phyloP scores from a whole-genome alignment of 1,140 invertebrate species.

The Anagrus nilaparvatae region DNA sequence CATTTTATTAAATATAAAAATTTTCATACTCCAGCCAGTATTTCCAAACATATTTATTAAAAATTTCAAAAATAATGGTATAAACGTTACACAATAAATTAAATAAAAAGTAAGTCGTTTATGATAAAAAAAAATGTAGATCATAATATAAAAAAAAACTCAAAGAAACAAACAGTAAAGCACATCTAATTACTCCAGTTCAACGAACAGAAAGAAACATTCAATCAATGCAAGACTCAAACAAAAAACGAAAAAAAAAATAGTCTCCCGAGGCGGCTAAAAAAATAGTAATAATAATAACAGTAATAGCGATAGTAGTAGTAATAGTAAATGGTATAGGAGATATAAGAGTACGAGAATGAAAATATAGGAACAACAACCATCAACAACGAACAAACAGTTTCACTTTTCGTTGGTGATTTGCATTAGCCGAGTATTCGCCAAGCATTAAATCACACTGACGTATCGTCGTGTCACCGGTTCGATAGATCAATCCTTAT shows the following conservation, averaged over 20 bases:
- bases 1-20: too few species aligned
- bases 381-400: conserved; percentile 6
- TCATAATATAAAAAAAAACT: too few species aligned
- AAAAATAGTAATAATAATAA: neutral
- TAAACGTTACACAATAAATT: too few species aligned
- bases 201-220: conserved; percentile 1
- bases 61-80: too few species aligned
- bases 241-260: neutral
- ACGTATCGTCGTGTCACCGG: conserved; percentile 1
- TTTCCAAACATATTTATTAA: too few species aligned
- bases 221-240: conserved; percentile 11
- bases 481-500: conserved; percentile 4
- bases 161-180: neutral
- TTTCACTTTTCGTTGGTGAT: conserved; percentile 13
- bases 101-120: too few species aligned
- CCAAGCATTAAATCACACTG: conserved; percentile 11
- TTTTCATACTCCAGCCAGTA: too few species aligned
- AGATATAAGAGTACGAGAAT: too few species aligned
- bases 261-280: neutral
- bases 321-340: too few species aligned
- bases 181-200: conserved; percentile 7
- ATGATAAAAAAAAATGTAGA: too few species aligned
- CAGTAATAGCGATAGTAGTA: too few species aligned
- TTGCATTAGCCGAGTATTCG: conserved; percentile 9
- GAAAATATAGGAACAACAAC: too few species aligned